These are phyloP conservation scores for Euclidia mi DNA, from an alignment of 2,888 invertebrate genomes.

Conservation along the genomic window DNA sequence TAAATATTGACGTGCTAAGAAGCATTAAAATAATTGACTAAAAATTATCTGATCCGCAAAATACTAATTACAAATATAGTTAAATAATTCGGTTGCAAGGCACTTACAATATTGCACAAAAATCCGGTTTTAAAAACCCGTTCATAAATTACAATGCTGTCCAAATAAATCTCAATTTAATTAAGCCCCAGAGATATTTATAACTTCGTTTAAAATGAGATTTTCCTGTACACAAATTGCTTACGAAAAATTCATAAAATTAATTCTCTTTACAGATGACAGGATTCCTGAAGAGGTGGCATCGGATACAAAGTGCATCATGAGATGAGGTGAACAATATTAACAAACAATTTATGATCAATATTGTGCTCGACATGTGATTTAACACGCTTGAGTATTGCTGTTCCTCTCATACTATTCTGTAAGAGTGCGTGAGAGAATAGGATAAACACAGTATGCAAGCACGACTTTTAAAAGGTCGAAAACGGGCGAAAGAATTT, in stretches of 20 bases:
- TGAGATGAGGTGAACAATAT: slow-evolving; percentile 76
- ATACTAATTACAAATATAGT: no score
- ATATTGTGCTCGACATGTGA: slow-evolving; percentile 76
- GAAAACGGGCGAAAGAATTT: slow-evolving; percentile 78
- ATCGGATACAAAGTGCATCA: slow-evolving; percentile 83
- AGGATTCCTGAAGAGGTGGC: slow-evolving; percentile 82
- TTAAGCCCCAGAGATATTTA: no score
- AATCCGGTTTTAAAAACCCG: no score
- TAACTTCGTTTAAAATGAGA: no score
- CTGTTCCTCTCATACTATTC: slow-evolving; percentile 65
- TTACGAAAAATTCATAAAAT: slow-evolving; percentile 6
- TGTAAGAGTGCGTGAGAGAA: slow-evolving; percentile 62
- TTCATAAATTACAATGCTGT: no score
- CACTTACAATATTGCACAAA: no score
- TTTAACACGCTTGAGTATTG: slow-evolving; percentile 68
- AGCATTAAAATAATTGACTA: no score
- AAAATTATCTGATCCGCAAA: no score
- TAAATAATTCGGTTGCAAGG: no score
- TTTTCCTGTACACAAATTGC: neutral
- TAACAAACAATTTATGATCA: slow-evolving; percentile 64
- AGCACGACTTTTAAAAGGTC: slow-evolving; percentile 62
- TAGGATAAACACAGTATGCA: slow-evolving; percentile 58
- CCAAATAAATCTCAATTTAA: no score
- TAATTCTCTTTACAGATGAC: slow-evolving; percentile 82
- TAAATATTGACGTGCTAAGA: no score